These are phyloP conservation scores for Cyanistes caeruleus DNA, from an alignment of 2,113 vertebrate species.

Conservation along the genomic window DNA sequence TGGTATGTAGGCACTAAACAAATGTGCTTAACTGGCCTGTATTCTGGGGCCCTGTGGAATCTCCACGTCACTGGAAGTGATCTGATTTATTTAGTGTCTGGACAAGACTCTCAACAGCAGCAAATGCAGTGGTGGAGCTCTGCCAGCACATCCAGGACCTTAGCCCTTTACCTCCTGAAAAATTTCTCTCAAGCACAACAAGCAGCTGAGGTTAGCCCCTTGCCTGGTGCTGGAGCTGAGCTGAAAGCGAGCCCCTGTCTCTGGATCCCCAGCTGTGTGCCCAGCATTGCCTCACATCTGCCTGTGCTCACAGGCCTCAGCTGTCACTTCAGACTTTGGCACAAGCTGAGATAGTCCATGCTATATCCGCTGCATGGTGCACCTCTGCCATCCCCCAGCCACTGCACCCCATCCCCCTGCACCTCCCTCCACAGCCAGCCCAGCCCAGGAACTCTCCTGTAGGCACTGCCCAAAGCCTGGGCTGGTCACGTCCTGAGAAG, in stretches of 20 bases:
- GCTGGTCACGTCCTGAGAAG: neutral
- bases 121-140: neutral
- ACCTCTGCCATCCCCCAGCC: neutral
- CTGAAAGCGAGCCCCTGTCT: neutral
- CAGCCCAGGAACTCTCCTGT: neutral
- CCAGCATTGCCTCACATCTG: neutral
- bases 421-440: neutral
- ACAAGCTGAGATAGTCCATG: neutral
- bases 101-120: neutral
- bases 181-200: neutral
- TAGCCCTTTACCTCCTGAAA: neutral
- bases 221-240: neutral
- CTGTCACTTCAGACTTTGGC: neutral
- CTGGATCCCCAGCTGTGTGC: neutral
- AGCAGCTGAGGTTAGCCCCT: neutral
- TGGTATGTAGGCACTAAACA: neutral
- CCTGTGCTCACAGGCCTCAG: accelerated
- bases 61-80: neutral
- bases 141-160: neutral
- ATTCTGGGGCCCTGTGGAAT: neutral
- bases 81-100: conserved; percentile 1
- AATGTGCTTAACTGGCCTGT: neutral
- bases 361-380: accelerated
- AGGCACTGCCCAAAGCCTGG: neutral
- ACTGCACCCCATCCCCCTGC: accelerated